Evolutionary conservation across 1,140 invertebrate species (phyloP).

Genomic region (Calliphora vicina): DNA sequence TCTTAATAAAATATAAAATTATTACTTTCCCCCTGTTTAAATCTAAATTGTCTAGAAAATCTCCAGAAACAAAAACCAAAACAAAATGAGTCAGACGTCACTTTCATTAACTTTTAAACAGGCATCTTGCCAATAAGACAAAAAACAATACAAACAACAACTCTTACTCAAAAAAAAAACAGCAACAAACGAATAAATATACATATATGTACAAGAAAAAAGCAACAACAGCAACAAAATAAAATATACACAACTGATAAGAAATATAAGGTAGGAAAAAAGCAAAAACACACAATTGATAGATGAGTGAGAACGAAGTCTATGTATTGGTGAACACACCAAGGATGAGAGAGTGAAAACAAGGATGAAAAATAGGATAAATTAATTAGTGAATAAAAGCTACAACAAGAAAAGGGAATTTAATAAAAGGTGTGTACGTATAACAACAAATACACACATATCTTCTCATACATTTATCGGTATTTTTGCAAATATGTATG

Average conservation of each 20-base stretch:
- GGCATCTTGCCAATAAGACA: too few relatives aligned
- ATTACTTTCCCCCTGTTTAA: too few relatives aligned
- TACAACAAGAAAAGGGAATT: not conserved
- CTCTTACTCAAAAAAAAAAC: too few relatives aligned
- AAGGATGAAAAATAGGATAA: conserved; percentile 5
- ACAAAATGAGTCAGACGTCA: too few relatives aligned
- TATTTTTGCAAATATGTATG: not conserved
- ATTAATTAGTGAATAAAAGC: not conserved
- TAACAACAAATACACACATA: not conserved
- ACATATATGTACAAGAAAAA: too few relatives aligned
- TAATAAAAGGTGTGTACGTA: not conserved
- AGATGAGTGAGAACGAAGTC: not conserved
- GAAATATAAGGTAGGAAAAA: not conserved
- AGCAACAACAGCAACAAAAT: not conserved
- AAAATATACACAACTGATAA: not conserved
- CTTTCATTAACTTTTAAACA: too few relatives aligned
- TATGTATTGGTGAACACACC: too few relatives aligned
- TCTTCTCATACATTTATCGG: not conserved
- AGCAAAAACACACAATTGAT: not conserved
- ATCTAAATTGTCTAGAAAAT: too few relatives aligned
- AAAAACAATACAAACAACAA: too few relatives aligned
- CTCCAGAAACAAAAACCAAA: too few relatives aligned
- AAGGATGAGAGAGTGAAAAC: not conserved
- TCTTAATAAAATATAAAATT: too few relatives aligned
- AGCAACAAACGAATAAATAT: too few relatives aligned